Evolutionary conservation across 2,113 vertebrate genomes (phyloP), one percentile per base, ranked within the genome.

Genomic region (Pipra filicauda): DNA sequence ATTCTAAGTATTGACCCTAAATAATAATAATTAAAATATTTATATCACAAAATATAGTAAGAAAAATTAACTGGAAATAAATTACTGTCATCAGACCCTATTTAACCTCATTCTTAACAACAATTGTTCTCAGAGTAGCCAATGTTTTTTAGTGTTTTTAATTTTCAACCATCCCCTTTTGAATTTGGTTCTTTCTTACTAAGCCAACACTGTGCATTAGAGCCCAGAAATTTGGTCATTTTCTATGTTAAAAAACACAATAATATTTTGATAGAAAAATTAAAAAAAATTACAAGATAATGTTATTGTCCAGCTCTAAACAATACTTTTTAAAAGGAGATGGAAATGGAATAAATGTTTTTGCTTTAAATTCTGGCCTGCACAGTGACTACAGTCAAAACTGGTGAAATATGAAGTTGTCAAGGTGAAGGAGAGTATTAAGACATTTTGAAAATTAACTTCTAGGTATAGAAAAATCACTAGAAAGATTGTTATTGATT

Each of bases 291-390:
- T 48, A 23, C 16, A 43, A 54, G 18, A 8, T 3, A 33, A 39
- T 3, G 1, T 64, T 74, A 14, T 15, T 44, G 6, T 27, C 43
- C 48, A 77, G 3, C 31, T 66, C 24, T 15, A 18, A 4, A 51
- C 2, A 15, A 23, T 23, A 26, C 17, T 44, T 33, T 59, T 39
- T 28, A 35, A 74, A 83, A 12, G 0, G 5, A 5, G 8, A 2
- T 8, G 3, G 1, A 33, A 71, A 21, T 0, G 5, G 5, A 78
- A 19, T 11, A 41, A 59, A 16, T 11, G 0, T 6, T 59, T 78
- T 73, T 49, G 3, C 17, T 93, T 89, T 79, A 17, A 27, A 1
- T 9, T 69, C 6, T 12, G 43, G 39, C 3, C 51, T 78, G 26
- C 19, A 33, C 5, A 44, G 18, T 14, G 31, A 65, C 57, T 75